A percentile compares a stretch with the other conserved stretches of the same genome.
phyloP scores from a whole-genome alignment of 2,113 vertebrate genomes.

The Acrocephalus arundinaceus region DNA sequence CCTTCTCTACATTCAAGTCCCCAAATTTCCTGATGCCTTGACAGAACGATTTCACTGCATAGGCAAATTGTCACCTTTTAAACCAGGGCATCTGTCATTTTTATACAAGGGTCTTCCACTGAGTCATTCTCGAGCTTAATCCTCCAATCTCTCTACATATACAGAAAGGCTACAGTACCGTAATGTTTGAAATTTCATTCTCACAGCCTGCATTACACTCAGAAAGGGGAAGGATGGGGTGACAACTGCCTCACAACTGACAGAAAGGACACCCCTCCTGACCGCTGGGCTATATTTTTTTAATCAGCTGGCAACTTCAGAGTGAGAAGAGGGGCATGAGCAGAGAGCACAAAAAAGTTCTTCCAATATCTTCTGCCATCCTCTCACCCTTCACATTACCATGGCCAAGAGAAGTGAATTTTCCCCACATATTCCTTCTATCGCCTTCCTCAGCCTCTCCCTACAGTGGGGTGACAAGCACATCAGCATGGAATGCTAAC shows the following conservation, averaged over 20 bases:
- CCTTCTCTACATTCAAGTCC: slow-evolving; percentile 35
- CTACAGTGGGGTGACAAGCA: not conserved
- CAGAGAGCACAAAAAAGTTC: not conserved
- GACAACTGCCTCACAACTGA: not conserved
- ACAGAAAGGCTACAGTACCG: not conserved
- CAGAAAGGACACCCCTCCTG: not conserved
- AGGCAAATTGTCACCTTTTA: slow-evolving; percentile 74
- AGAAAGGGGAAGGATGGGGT: not conserved
- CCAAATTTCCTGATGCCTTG: slow-evolving; percentile 64
- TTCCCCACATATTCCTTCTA: not conserved
- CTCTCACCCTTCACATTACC: not conserved
- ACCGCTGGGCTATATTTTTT: not conserved
- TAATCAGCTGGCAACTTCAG: not conserved
- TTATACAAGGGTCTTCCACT: not conserved
- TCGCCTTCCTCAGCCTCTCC: not conserved
- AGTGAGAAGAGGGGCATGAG: not conserved
- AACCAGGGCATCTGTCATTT: slow-evolving; percentile 65
- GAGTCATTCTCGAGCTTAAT: not conserved
- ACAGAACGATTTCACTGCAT: slow-evolving; percentile 57
- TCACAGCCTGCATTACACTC: not conserved
- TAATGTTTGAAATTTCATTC: not conserved
- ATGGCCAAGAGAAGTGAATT: not conserved
- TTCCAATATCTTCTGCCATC: not conserved
- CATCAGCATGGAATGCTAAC: not conserved
- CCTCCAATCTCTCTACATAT: not conserved